A percentile compares a stretch with the other conserved stretches of the same genome.
These are phyloP conservation scores for Troides oblongomaculatus DNA, from an alignment of 2,888 invertebrate species.

Conservation along the genomic window DNA sequence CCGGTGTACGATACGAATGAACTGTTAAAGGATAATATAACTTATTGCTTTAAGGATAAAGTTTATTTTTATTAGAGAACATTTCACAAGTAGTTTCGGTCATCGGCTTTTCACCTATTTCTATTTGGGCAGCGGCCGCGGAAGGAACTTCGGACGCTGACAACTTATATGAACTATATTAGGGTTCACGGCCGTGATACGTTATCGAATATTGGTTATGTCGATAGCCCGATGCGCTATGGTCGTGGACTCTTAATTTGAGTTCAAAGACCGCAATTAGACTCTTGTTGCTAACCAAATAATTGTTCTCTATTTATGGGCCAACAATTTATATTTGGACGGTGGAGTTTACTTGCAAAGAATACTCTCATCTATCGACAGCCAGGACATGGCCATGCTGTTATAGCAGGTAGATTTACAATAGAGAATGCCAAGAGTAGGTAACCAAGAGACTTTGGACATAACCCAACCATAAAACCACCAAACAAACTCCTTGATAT, in stretches of 20 bases:
- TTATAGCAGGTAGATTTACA: too few relatives aligned
- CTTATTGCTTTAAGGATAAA: neutral
- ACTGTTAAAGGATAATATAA: neutral
- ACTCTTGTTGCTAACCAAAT: conserved; percentile 1
- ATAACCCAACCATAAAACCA: too few relatives aligned
- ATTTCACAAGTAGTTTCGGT: conserved; percentile 37
- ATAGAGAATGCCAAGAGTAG: too few relatives aligned
- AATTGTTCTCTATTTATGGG: neutral
- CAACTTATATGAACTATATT: conserved; percentile 28
- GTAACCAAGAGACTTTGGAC: too few relatives aligned
- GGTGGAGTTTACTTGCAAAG: too few relatives aligned
- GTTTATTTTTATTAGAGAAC: conserved; percentile 21
- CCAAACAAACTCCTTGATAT: too few relatives aligned
- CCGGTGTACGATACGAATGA: conserved; percentile 3
- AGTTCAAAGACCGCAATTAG: conserved; percentile 23
- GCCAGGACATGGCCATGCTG: too few relatives aligned
- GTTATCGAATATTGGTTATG: conserved; percentile 21
- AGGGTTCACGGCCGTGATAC: conserved; percentile 10
- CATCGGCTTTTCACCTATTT: conserved; percentile 53
- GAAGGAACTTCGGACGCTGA: conserved; percentile 33
- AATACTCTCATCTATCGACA: too few relatives aligned
- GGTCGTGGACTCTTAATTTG: conserved; percentile 15
- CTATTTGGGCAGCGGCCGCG: conserved; percentile 40
- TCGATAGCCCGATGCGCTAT: conserved; percentile 19
- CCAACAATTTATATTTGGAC: neutral